Conservation (phyloP, 2,888 invertebrate species). For the Morpho deidamia region DNA sequence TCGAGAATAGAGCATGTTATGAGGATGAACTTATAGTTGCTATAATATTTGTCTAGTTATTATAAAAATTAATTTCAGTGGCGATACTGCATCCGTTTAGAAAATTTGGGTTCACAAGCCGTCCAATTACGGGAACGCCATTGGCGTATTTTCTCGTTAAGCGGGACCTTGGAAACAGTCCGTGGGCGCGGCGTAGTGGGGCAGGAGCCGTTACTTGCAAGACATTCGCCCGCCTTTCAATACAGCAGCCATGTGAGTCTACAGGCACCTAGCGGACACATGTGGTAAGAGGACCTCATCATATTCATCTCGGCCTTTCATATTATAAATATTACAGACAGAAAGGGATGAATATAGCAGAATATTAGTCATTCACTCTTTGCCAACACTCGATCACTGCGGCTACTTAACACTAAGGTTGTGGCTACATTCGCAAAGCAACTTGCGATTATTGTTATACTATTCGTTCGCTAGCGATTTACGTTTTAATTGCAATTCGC, state of each 20-base stretch:
- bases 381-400: too few species aligned
- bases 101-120: constrained; percentile 93
- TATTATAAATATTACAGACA: too few species aligned
- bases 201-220: constrained; percentile 95
- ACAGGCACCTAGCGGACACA: constrained; percentile 98
- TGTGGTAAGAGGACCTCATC: constrained; percentile 84
- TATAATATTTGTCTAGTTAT: too few species aligned
- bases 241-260: constrained; percentile 98
- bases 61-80: constrained; percentile 70
- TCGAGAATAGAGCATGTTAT: too few species aligned
- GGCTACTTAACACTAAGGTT: too few species aligned
- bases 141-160: constrained; percentile 97
- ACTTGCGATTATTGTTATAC: too few species aligned
- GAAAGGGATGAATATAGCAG: too few species aligned
- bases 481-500: too few species aligned
- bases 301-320: neutral
- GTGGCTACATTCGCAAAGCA: too few species aligned
- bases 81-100: constrained; percentile 98
- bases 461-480: too few species aligned
- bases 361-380: too few species aligned
- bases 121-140: constrained; percentile 97
- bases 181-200: constrained; percentile 98
- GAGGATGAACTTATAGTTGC: too few species aligned
- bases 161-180: constrained; percentile 95
- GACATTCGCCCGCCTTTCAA: constrained; percentile 95